Conservation (phyloP, 2,888 invertebrate genomes). For the Amphimallon solstitiale region DNA sequence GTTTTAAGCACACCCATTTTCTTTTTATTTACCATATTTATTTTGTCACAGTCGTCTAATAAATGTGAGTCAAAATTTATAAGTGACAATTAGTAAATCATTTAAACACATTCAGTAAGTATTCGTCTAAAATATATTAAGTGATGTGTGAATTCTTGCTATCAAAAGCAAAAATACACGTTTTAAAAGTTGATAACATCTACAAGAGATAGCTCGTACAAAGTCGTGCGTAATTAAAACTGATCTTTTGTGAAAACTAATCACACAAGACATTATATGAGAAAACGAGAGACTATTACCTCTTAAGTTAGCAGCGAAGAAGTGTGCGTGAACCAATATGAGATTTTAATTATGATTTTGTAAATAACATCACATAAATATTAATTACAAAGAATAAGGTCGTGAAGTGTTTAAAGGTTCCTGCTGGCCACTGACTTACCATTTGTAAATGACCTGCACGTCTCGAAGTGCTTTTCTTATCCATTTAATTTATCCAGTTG, state of each 20-base stretch:
- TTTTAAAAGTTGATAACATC: too few relatives aligned
- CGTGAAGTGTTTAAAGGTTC: conserved; percentile 49
- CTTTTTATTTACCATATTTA: too few relatives aligned
- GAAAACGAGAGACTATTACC: conserved; percentile 6
- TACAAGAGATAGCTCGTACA: background rate
- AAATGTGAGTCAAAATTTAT: too few relatives aligned
- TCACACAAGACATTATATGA: conserved; percentile 31
- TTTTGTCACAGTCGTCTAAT: too few relatives aligned
- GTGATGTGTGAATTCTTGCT: too few relatives aligned
- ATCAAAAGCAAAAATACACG: too few relatives aligned
- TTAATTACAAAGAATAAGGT: conserved; percentile 49
- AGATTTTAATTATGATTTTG: conserved; percentile 49
- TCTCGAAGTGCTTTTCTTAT: background rate
- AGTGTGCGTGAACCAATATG: conserved; percentile 47
- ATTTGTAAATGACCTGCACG: conserved; percentile 13
- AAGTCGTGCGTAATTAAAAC: conserved; percentile 29
- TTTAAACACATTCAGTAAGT: too few relatives aligned
- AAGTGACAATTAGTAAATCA: too few relatives aligned
- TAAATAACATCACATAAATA: conserved; percentile 47
- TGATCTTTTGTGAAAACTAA: conserved; percentile 35
- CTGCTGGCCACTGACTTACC: conserved; percentile 39
- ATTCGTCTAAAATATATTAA: too few relatives aligned
- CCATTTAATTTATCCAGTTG: background rate
- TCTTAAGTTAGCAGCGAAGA: conserved; percentile 21
- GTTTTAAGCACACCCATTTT: too few relatives aligned